phyloP scores from a whole-genome alignment of 2,797 vertebrate genomes.

The Halcyon badia region DNA sequence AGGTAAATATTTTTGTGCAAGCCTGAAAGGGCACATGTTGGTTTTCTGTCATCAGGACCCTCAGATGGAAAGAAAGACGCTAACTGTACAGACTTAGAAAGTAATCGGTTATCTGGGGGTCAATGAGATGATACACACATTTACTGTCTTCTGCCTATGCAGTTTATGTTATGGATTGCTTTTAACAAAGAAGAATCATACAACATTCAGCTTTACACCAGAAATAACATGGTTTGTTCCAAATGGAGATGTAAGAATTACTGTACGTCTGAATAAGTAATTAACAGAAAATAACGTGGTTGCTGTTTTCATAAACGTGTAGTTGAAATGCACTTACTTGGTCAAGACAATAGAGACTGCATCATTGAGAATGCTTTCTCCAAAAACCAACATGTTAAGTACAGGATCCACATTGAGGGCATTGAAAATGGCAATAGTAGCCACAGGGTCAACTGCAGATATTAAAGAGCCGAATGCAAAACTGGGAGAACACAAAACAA shows the following conservation, averaged over 20 bases:
- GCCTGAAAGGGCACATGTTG: neutral
- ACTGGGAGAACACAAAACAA: conserved; percentile 76
- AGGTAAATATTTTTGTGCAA: neutral
- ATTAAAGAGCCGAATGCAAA: conserved; percentile 98
- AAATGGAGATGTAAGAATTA: neutral
- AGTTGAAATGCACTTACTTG: conserved; percentile 86
- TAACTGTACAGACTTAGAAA: neutral
- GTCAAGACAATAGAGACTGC: conserved; percentile 98
- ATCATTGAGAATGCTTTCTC: conserved; percentile 98
- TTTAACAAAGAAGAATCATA: neutral
- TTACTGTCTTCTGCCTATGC: neutral
- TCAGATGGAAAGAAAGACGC: neutral
- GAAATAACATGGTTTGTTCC: neutral
- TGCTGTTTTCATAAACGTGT: neutral
- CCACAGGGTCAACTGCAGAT: conserved; percentile 97
- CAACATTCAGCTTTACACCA: neutral
- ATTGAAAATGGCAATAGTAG: conserved; percentile 98
- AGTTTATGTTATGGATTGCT: neutral
- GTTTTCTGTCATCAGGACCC: neutral
- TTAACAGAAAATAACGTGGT: neutral
- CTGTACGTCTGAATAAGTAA: neutral
- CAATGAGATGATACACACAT: neutral
- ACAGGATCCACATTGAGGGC: conserved; percentile 98
- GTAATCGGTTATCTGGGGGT: neutral
- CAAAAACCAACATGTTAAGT: conserved; percentile 98